These are phyloP conservation scores for Choristoneura fumiferana DNA, from an alignment of 1,140 invertebrate species.

Conservation along the genomic window DNA sequence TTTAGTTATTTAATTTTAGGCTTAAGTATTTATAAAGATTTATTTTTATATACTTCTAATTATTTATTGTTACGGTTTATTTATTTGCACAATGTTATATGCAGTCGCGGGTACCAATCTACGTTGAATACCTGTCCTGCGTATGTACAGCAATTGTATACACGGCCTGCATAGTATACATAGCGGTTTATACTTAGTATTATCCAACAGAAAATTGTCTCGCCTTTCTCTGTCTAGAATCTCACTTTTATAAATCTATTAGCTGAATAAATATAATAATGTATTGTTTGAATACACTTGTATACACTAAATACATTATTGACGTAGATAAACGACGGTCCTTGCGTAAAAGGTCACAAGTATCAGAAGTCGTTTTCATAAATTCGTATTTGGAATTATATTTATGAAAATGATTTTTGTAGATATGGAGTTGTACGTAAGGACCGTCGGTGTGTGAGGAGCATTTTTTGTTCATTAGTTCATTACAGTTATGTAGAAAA, in stretches of 20 bases:
- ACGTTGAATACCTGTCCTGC: constrained; percentile 17
- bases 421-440: too few relatives aligned
- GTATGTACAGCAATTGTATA: background rate
- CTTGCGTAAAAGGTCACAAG: background rate
- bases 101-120: constrained; percentile 48
- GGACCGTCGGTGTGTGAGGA: background rate
- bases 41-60: constrained; percentile 73
- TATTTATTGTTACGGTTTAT: constrained; percentile 72
- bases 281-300: background rate
- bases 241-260: constrained; percentile 13
- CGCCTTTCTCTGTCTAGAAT: constrained; percentile 9
- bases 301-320: background rate
- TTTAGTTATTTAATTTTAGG: constrained; percentile 53
- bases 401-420: background rate
- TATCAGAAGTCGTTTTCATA: background rate
- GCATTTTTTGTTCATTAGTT: background rate
- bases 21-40: constrained; percentile 73
- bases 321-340: background rate
- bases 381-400: background rate
- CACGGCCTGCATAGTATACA: background rate
- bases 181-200: constrained; percentile 19
- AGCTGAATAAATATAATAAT: constrained; percentile 17
- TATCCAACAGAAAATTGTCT: background rate
- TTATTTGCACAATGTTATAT: constrained; percentile 52
- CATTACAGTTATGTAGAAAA: constrained; percentile 41